Percentiles rank a stretch among this genome's conserved stretches.
Evolutionary conservation across 2,888 invertebrate genomes (phyloP).

Genomic region (Athalia cordata): DNA sequence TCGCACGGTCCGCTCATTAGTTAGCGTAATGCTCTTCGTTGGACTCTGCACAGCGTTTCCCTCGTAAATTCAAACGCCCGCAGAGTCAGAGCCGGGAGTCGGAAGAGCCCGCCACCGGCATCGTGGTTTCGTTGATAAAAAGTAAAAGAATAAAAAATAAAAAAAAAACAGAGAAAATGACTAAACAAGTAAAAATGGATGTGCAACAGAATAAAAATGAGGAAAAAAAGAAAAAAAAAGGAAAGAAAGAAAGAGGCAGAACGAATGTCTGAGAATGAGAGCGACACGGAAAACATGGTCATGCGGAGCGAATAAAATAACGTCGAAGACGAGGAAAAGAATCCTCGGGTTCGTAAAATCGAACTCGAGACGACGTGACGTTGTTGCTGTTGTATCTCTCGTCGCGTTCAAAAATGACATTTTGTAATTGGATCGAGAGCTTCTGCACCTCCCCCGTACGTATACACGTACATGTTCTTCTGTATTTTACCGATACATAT

Average conservation of each 20-base stretch:
- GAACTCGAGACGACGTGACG: neutral
- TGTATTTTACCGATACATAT: neutral
- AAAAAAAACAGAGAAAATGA: no score
- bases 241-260: no score
- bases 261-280: neutral
- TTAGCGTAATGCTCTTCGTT: slow-evolving; percentile 30
- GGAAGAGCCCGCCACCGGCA: no score
- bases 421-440: slow-evolving; percentile 35
- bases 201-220: no score
- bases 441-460: neutral
- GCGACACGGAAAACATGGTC: neutral
- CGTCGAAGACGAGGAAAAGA: neutral
- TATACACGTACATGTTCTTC: neutral
- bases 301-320: slow-evolving; percentile 3
- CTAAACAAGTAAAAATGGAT: no score
- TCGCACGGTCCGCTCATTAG: slow-evolving; percentile 25
- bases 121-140: no score
- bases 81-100: neutral
- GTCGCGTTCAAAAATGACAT: slow-evolving; percentile 13
- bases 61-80: neutral
- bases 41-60: slow-evolving; percentile 5
- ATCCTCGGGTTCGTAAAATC: neutral
- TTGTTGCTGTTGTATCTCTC: neutral
- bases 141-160: no score
- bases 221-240: no score